Evolutionary conservation across 1,140 invertebrate species (phyloP).

Genomic region (Colletes latitarsis): DNA sequence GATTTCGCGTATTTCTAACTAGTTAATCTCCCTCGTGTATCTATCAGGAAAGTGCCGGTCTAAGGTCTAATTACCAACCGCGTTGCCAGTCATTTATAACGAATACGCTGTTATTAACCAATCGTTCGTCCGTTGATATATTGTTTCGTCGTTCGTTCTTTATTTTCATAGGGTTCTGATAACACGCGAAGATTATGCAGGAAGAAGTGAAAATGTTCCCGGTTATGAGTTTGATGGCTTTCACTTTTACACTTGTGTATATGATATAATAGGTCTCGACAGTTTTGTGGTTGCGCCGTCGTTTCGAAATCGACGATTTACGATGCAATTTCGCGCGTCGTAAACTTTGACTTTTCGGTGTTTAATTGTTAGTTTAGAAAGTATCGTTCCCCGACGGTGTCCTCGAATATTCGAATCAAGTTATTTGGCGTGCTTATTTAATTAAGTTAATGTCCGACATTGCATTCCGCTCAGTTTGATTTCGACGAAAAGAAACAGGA

Average conservation of each 20-base stretch:
- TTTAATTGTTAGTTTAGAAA: not conserved
- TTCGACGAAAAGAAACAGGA: too few relatives aligned
- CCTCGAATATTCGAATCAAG: too few relatives aligned
- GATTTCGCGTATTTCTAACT: constrained; percentile 18
- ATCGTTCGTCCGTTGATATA: not conserved
- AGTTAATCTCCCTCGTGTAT: constrained; percentile 11
- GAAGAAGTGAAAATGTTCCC: constrained; percentile 15
- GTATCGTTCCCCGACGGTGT: not conserved
- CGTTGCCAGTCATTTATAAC: constrained; percentile 19
- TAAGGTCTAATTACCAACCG: constrained; percentile 21
- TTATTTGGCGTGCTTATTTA: too few relatives aligned
- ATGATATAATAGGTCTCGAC: not conserved
- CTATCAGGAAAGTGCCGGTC: constrained; percentile 10
- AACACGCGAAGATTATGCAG: not conserved
- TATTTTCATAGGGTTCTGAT: not conserved
- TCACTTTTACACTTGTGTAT: constrained; percentile 5
- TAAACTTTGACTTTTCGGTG: not conserved
- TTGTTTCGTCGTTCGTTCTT: not conserved
- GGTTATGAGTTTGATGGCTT: constrained; percentile 3
- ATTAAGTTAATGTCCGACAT: too few relatives aligned
- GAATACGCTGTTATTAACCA: constrained; percentile 26
- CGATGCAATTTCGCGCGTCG: not conserved
- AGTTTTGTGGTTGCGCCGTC: not conserved
- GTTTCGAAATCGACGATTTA: constrained; percentile 12
- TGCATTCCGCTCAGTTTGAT: too few relatives aligned